Evolutionary conservation across 2,797 vertebrate genomes (phyloP).

Genomic region (Rhadinocentrus ornatus): DNA sequence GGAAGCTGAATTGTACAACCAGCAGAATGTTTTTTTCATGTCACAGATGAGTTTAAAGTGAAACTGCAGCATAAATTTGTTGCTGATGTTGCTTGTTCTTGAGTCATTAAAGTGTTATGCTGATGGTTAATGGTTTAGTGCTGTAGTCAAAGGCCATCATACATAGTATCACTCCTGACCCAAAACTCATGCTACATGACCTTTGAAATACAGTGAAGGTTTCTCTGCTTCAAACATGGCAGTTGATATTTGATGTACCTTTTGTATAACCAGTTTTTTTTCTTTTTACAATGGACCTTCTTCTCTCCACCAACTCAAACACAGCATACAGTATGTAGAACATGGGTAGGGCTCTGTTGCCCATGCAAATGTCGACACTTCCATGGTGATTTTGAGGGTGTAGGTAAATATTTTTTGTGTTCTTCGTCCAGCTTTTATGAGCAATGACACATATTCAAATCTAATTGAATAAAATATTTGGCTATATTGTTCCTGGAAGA

Average conservation of each 20-base stretch:
- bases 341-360: conserved; percentile 21
- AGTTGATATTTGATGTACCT: conserved; percentile 5
- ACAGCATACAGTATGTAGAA: neutral
- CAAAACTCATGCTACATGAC: conserved; percentile 9
- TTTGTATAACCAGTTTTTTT: conserved; percentile 45
- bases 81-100: conserved; percentile 16
- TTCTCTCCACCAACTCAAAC: neutral
- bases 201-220: conserved; percentile 5
- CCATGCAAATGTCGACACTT: conserved; percentile 23
- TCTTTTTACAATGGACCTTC: neutral
- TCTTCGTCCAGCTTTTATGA: neutral
- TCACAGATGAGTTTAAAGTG: conserved; percentile 1
- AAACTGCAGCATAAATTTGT: conserved; percentile 8
- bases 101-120: conserved; percentile 26
- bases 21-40: neutral
- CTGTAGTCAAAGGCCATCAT: conserved; percentile 25
- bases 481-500: neutral
- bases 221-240: neutral
- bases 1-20: neutral
- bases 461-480: neutral
- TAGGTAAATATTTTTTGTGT: neutral
- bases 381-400: neutral
- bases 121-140: conserved; percentile 29
- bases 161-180: conserved; percentile 17
- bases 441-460: neutral